Percentiles rank a stretch among this genome's conserved stretches.
phyloP scores from a whole-genome alignment of 2,797 vertebrate genomes.

The Poecilia wingei region DNA sequence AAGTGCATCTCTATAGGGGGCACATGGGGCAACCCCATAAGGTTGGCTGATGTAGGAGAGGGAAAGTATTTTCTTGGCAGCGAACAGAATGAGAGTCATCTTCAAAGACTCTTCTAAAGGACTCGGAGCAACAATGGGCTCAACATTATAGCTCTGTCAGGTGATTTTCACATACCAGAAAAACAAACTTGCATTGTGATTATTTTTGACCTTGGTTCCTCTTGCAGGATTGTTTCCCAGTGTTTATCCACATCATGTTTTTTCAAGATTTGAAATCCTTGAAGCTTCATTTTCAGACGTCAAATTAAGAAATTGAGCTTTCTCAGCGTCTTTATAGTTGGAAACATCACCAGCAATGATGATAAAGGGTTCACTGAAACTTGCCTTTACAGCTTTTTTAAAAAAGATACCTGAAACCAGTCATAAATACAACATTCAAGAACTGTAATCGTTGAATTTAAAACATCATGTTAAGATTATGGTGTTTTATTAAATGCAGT shows the following conservation, averaged over 20 bases:
- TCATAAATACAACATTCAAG: background rate
- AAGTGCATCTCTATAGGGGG: slow-evolving; percentile 66
- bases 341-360: background rate
- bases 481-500: background rate
- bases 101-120: slow-evolving; percentile 15
- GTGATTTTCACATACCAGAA: background rate
- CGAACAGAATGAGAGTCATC: slow-evolving; percentile 20
- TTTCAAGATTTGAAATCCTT: background rate
- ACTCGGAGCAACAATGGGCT: slow-evolving; percentile 1
- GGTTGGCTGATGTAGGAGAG: slow-evolving; percentile 43
- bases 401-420: background rate
- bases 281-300: background rate
- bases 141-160: background rate
- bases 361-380: slow-evolving; percentile 3
- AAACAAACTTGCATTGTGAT: background rate
- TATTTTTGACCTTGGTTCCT: background rate
- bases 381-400: background rate
- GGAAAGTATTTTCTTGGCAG: slow-evolving; percentile 45
- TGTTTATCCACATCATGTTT: background rate
- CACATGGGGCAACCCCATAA: slow-evolving; percentile 47
- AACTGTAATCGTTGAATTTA: background rate
- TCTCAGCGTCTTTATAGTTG: background rate
- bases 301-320: background rate
- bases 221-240: background rate
- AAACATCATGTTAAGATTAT: background rate